A percentile compares a stretch with the other conserved stretches of the same genome.
Evolutionary conservation across 2,113 vertebrate species (phyloP).

Genomic region (Pelobates fuscus): DNA sequence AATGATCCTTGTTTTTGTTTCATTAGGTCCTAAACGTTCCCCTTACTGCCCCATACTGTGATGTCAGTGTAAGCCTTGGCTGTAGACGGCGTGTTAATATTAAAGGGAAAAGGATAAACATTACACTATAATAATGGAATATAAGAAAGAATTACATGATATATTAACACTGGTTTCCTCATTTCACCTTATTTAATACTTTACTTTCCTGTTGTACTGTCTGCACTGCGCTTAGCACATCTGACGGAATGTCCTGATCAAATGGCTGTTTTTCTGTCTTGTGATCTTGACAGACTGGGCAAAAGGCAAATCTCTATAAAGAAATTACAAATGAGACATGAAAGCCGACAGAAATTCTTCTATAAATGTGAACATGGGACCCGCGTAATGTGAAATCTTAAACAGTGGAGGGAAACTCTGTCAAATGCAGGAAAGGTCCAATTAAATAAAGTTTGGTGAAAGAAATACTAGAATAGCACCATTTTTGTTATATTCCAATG

Average conservation of each 20-base stretch:
- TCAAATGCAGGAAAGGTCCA: too few relatives aligned
- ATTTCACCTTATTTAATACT: constrained; percentile 48
- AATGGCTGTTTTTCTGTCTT: constrained; percentile 34
- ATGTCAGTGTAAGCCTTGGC: background rate
- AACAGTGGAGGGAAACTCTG: too few relatives aligned
- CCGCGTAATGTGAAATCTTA: too few relatives aligned
- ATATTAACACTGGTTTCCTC: constrained; percentile 43
- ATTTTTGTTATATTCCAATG: too few relatives aligned
- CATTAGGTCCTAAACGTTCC: too few relatives aligned
- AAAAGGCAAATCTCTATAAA: constrained; percentile 10
- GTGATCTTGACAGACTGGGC: constrained; percentile 32
- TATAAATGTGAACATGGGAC: background rate
- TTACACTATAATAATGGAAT: constrained; percentile 31
- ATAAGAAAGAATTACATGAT: constrained; percentile 20
- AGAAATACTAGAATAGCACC: too few relatives aligned
- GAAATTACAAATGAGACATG: background rate
- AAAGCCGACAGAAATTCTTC: background rate
- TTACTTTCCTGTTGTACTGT: constrained; percentile 39
- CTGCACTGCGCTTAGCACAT: constrained; percentile 33
- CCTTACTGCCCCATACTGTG: too few relatives aligned
- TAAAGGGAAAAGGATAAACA: background rate
- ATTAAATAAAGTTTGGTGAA: too few relatives aligned
- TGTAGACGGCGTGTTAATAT: constrained; percentile 7
- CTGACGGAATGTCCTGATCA: constrained; percentile 26
- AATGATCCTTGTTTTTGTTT: too few relatives aligned